Percentiles rank a stretch among this genome's conserved stretches.
phyloP scores from a whole-genome alignment of 2,888 invertebrate species.

The Aleiodes alternator region DNA sequence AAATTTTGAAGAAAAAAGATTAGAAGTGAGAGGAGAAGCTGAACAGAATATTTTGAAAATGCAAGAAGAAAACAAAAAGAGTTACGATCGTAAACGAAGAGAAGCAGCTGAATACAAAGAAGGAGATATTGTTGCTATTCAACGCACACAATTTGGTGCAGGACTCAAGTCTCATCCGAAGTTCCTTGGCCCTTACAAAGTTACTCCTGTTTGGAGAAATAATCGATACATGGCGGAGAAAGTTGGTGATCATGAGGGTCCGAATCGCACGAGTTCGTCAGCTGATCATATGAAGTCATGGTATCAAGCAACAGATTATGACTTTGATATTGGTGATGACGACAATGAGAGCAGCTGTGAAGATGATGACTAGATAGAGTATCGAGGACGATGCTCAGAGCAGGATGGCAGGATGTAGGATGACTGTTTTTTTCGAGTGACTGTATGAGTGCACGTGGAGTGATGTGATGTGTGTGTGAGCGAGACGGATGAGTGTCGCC shows the following conservation, averaged over 20 bases:
- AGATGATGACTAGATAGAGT: neutral
- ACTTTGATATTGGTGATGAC: neutral
- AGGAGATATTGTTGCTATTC: conserved; percentile 63
- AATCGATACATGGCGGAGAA: conserved; percentile 53
- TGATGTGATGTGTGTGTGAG: no score
- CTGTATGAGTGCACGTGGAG: no score
- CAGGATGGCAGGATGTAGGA: conserved; percentile 1
- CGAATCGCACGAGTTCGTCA: conserved; percentile 46
- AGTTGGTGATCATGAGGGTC: conserved; percentile 52
- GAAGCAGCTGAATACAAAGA: conserved; percentile 17
- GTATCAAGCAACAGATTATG: neutral
- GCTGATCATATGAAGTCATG: conserved; percentile 45
- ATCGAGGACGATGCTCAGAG: neutral
- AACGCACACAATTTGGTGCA: conserved; percentile 66
- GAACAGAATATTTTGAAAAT: conserved; percentile 53
- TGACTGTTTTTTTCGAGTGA: no score
- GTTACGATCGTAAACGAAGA: conserved; percentile 23
- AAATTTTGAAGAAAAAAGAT: conserved; percentile 44
- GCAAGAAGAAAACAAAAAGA: conserved; percentile 54
- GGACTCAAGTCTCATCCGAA: conserved; percentile 54
- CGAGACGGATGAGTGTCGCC: no score
- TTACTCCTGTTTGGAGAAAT: conserved; percentile 50
- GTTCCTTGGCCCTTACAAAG: conserved; percentile 56
- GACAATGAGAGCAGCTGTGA: neutral
- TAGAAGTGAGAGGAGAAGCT: conserved; percentile 40